phyloP scores from a whole-genome alignment of 2,113 vertebrate genomes.

The Gnathonemus longibarbis region DNA sequence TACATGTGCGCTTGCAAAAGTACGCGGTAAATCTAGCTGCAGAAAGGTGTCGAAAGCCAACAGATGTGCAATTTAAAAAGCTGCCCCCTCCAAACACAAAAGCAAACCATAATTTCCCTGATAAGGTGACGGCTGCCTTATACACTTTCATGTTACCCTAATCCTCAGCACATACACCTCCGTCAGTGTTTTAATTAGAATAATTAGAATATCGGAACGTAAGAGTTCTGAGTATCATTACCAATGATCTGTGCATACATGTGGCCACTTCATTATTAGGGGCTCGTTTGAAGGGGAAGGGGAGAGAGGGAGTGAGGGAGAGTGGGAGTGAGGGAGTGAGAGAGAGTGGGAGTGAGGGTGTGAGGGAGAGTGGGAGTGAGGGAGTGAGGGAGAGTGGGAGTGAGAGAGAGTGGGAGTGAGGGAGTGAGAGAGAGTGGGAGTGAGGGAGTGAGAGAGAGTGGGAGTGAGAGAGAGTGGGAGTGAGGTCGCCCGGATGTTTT shows the following conservation, averaged over 20 bases:
- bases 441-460: background rate
- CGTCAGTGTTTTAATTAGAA: constrained; percentile 46
- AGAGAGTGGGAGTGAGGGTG: background rate
- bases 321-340: too few species aligned
- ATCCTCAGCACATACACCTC: constrained; percentile 36
- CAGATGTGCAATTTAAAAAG: constrained; percentile 26
- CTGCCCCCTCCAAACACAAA: background rate
- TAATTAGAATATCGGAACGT: constrained; percentile 41
- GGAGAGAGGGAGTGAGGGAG: background rate
- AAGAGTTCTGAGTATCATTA: constrained; percentile 41
- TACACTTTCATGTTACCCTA: constrained; percentile 38
- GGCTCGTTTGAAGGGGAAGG: background rate
- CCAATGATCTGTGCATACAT: constrained; percentile 42
- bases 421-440: background rate
- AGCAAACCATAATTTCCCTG: constrained; percentile 37
- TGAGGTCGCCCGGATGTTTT: background rate
- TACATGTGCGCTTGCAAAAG: background rate
- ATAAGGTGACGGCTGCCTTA: constrained; percentile 30
- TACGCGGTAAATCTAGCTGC: background rate
- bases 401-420: background rate
- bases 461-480: background rate
- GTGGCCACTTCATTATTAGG: constrained; percentile 37
- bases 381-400: background rate
- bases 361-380: background rate
- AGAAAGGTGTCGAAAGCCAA: constrained; percentile 21